Conservation (phyloP, 2,888 invertebrate species). For the Tribolium freemani region DNA sequence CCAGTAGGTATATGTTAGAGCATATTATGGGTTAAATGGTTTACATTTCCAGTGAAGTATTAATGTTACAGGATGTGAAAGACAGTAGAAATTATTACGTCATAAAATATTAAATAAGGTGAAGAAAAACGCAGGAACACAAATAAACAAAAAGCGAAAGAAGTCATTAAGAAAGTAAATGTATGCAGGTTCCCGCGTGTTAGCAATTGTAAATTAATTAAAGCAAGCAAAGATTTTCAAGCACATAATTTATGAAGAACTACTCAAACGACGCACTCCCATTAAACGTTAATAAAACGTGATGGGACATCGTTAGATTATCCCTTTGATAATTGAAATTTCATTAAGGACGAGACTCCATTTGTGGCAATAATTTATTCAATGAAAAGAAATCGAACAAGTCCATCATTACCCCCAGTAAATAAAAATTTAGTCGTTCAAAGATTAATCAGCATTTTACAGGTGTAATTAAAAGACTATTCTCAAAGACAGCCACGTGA, state of each 20-base stretch:
- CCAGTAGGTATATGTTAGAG: constrained; percentile 20
- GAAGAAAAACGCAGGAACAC: background rate
- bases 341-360: constrained; percentile 32
- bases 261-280: constrained; percentile 5
- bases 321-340: constrained; percentile 36
- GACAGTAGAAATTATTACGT: constrained; percentile 7
- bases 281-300: constrained; percentile 13
- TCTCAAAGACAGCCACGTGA: constrained; percentile 16
- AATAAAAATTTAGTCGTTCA: constrained; percentile 2
- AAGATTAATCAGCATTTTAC: constrained; percentile 52
- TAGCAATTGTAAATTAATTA: background rate
- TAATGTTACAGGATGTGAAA: background rate
- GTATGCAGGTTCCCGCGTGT: constrained; percentile 1
- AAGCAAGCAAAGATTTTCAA: background rate
- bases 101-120: constrained; percentile 8
- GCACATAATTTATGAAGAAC: constrained; percentile 6
- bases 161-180: background rate
- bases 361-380: constrained; percentile 40
- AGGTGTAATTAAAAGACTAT: constrained; percentile 49
- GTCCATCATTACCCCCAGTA: constrained; percentile 35
- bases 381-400: constrained; percentile 21
- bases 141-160: constrained; percentile 1
- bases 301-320: constrained; percentile 24
- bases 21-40: constrained; percentile 10
- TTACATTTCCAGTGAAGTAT: constrained; percentile 4